These are phyloP conservation scores for Bovichtus variegatus DNA, from an alignment of 2,797 vertebrate genomes.

Conservation along the genomic window DNA sequence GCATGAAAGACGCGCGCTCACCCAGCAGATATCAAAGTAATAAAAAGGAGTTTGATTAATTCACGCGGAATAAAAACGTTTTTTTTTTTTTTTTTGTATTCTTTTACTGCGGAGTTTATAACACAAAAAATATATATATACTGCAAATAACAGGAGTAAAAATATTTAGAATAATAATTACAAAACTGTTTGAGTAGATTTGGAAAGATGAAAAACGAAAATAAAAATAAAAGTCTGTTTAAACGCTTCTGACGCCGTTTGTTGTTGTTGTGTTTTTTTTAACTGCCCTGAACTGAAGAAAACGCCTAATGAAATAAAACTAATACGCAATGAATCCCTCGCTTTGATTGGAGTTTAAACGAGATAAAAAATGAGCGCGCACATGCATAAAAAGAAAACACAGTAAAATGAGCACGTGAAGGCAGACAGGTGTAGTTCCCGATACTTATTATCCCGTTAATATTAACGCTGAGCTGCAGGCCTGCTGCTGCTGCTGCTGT, in stretches of 20 bases:
- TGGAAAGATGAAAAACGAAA: not conserved
- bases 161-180: not conserved
- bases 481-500: slow-evolving; percentile 12
- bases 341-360: not conserved
- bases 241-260: not conserved
- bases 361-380: not conserved
- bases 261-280: not conserved
- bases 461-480: slow-evolving; percentile 8
- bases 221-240: not conserved
- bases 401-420: too few relatives aligned
- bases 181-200: not conserved
- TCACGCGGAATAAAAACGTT: not conserved
- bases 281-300: not conserved
- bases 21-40: not conserved
- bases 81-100: not conserved
- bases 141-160: not conserved
- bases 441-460: slow-evolving; percentile 14
- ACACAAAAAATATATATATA: too few relatives aligned
- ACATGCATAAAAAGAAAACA: not conserved
- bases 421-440: not conserved
- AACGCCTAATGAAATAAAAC: not conserved
- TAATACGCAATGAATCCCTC: not conserved
- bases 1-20: not conserved
- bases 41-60: not conserved
- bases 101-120: not conserved